phyloP scores from a whole-genome alignment of 2,113 vertebrate genomes.

The Barnardius zonarius region DNA sequence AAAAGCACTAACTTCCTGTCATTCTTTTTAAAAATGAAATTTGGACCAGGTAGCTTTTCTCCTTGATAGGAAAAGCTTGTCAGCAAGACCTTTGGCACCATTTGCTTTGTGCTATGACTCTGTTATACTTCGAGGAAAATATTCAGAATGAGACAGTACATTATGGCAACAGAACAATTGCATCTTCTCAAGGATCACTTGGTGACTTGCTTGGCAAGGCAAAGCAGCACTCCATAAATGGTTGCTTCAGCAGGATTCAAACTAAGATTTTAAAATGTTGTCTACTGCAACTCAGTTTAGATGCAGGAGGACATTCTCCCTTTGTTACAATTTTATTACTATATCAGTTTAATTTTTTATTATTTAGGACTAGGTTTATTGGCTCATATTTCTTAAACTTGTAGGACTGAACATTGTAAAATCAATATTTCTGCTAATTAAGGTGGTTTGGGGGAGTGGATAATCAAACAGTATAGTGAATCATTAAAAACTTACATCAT shows the following conservation, averaged over 20 bases:
- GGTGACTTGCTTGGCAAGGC: neutral
- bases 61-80: neutral
- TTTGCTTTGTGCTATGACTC: neutral
- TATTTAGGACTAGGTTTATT: constrained; percentile 46
- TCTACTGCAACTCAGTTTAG: neutral
- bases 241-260: constrained; percentile 7
- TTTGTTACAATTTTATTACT: constrained; percentile 44
- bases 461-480: constrained; percentile 45
- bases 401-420: constrained; percentile 40
- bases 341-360: constrained; percentile 20
- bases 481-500: constrained; percentile 64
- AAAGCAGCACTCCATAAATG: neutral
- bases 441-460: neutral
- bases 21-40: neutral
- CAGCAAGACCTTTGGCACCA: neutral
- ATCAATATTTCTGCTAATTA: constrained; percentile 72
- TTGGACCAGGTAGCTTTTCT: neutral
- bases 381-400: constrained; percentile 58
- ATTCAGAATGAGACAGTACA: neutral
- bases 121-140: neutral
- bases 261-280: neutral
- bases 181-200: neutral
- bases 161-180: neutral
- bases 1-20: neutral
- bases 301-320: neutral